Conservation (phyloP, 1,140 invertebrate species). For the Panagrolaimus sp. region DNA sequence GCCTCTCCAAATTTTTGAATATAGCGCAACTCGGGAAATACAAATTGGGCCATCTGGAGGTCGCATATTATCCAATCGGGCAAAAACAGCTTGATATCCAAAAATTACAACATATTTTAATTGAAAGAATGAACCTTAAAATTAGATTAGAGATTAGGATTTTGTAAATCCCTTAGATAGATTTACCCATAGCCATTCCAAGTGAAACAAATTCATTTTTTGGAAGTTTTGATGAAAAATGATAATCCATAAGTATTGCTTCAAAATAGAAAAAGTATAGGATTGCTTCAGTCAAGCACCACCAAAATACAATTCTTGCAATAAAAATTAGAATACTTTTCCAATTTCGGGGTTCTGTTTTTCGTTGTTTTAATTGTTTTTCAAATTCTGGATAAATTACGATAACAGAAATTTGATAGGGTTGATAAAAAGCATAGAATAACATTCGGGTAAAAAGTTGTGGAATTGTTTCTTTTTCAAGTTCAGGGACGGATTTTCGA, state of each 20-base stretch:
- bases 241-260: conserved; percentile 44
- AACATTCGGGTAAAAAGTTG: conserved; percentile 23
- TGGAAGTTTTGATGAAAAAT: conserved; percentile 44
- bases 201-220: conserved; percentile 56
- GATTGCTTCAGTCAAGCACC: conserved; percentile 42
- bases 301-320: conserved; percentile 54
- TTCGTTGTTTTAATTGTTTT: conserved; percentile 43
- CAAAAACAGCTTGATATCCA: conserved; percentile 55
- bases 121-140: conserved; percentile 55
- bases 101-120: conserved; percentile 59
- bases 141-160: not conserved
- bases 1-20: conserved; percentile 58
- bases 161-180: not conserved
- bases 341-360: conserved; percentile 34
- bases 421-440: conserved; percentile 52
- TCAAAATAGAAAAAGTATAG: conserved; percentile 59
- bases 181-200: conserved; percentile 57
- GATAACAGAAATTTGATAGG: conserved; percentile 55
- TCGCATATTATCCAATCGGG: conserved; percentile 53
- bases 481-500: conserved; percentile 28
- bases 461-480: conserved; percentile 12
- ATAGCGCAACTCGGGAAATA: conserved; percentile 50
- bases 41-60: conserved; percentile 55
- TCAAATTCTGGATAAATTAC: conserved; percentile 58
- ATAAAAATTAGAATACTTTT: conserved; percentile 28